Conservation (phyloP, 2,888 invertebrate genomes). For the Coelopa pilipes region DNA sequence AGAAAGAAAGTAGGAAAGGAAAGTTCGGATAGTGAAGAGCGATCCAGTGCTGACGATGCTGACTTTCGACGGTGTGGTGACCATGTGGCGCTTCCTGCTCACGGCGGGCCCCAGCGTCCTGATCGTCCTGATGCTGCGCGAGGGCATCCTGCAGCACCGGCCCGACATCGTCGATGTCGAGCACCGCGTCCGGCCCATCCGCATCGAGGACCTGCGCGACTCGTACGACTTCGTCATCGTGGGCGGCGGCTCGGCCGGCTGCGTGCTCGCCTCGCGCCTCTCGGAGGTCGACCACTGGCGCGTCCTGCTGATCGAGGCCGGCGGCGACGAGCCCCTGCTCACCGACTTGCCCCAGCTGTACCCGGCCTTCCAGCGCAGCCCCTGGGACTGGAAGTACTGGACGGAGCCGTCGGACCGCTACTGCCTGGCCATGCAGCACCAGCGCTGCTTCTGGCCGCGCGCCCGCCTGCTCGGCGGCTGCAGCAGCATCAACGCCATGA, state of each 20-base stretch:
- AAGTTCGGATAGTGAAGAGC: background rate
- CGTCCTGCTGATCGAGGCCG: slow-evolving; percentile 83
- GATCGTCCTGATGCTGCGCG: slow-evolving; percentile 73
- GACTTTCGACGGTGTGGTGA: slow-evolving; percentile 64
- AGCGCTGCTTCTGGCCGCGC: slow-evolving; percentile 79
- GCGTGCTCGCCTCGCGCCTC: slow-evolving; percentile 81
- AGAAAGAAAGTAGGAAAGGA: background rate
- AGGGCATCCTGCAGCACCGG: slow-evolving; percentile 73
- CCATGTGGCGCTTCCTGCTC: slow-evolving; percentile 73
- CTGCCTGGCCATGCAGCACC: slow-evolving; percentile 76
- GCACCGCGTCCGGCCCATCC: slow-evolving; percentile 72
- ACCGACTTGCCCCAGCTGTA: slow-evolving; percentile 80
- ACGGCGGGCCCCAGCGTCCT: slow-evolving; percentile 75
- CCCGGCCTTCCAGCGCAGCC: slow-evolving; percentile 77
- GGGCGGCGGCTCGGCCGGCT: slow-evolving; percentile 85
- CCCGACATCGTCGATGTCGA: slow-evolving; percentile 78
- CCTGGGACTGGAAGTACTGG: slow-evolving; percentile 84
- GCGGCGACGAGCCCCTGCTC: slow-evolving; percentile 77
- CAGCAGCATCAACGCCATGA: slow-evolving; percentile 89
- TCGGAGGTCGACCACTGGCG: slow-evolving; percentile 79
- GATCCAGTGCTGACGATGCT: slow-evolving; percentile 41
- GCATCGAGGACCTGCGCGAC: slow-evolving; percentile 69
- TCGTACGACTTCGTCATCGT: slow-evolving; percentile 83
- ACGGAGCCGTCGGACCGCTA: slow-evolving; percentile 78
- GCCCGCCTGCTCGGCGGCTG: slow-evolving; percentile 84